Evolutionary conservation across 2,888 invertebrate species (phyloP).

Genomic region (Bruchidius siliquastri): DNA sequence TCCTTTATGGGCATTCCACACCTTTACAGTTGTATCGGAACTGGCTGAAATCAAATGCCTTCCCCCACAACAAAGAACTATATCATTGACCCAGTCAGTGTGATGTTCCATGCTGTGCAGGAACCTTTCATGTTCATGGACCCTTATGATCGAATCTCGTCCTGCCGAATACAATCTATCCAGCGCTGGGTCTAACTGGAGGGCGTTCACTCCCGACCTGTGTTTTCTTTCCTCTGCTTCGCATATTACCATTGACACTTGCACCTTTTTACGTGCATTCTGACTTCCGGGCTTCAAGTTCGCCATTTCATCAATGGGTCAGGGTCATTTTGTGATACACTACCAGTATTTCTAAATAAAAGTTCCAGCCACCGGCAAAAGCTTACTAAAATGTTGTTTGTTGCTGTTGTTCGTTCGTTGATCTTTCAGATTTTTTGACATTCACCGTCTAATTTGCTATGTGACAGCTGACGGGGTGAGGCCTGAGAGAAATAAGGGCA

Average conservation of each 20-base stretch:
- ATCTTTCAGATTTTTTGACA: neutral
- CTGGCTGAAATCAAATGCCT: slow-evolving; percentile 97
- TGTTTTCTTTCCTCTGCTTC: slow-evolving; percentile 93
- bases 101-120: slow-evolving; percentile 98
- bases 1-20: slow-evolving; percentile 99
- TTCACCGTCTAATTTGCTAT: neutral
- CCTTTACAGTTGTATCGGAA: slow-evolving; percentile 98
- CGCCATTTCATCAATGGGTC: slow-evolving; percentile 32
- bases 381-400: neutral
- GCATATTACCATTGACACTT: slow-evolving; percentile 94
- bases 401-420: neutral
- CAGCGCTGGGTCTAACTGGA: slow-evolving; percentile 85
- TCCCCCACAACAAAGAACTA: slow-evolving; percentile 94
- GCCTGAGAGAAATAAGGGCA: too few relatives aligned
- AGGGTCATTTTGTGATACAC: neutral
- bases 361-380: neutral
- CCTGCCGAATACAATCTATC: slow-evolving; percentile 94
- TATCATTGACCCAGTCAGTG: slow-evolving; percentile 99
- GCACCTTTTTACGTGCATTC: slow-evolving; percentile 46
- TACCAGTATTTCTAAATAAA: neutral
- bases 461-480: neutral
- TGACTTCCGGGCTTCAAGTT: slow-evolving; percentile 43
- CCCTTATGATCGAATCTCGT: slow-evolving; percentile 93
- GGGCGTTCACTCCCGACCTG: slow-evolving; percentile 91
- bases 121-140: slow-evolving; percentile 82